Base-by-base conservation (phyloP, 2,888 invertebrate species). In the Loripinus fragilis region DNA sequence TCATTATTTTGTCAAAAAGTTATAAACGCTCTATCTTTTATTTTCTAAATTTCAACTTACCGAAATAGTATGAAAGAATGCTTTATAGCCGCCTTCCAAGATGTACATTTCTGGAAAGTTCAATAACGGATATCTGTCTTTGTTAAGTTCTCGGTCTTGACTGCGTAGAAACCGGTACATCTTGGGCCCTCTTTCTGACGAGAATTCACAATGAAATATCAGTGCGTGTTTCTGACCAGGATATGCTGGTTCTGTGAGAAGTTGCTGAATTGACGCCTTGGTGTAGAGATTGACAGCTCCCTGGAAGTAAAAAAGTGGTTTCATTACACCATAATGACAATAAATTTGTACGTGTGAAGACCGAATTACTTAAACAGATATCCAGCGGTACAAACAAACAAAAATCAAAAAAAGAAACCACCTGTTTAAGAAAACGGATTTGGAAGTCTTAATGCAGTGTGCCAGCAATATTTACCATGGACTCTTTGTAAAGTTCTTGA, bases 161-260 rank as follows among this genome's bases (percentile, higher is more conserved):
- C 67, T 74, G 7, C 74, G 33, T 30, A 74, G n/a, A 28, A 74
- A 74, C 10, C 68, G 52, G 38, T 68, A 98, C 96, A 99, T 94
- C 89, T 96, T 97, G 0, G 99, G 99, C 0, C 98, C 99, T 74
- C 99, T 95, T 94, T 99, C 97, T 76, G 97, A 96, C 0, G 98
- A 98, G 95, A 98, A 99, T 94, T 99, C 99, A 94, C 99, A 99
- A 93, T 99, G 99, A 94, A 99, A 99, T 70, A 99, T 96, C 55
- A 99, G 94, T 67, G 98, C 96, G 86, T 95, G 94, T 69, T 97
- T 94, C 74, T 92, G 72, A 28, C 70, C 70, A 0, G 66, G n/a
- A 7, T 23, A 23, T n/a, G 38, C 71, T 2, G 75, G 41, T 25
- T 60, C 45, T 42, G 73, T 41, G 7, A 85, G 68, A 25, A 81